phyloP scores from a whole-genome alignment of 2,888 invertebrate genomes.

The Napeogenes sylphis region DNA sequence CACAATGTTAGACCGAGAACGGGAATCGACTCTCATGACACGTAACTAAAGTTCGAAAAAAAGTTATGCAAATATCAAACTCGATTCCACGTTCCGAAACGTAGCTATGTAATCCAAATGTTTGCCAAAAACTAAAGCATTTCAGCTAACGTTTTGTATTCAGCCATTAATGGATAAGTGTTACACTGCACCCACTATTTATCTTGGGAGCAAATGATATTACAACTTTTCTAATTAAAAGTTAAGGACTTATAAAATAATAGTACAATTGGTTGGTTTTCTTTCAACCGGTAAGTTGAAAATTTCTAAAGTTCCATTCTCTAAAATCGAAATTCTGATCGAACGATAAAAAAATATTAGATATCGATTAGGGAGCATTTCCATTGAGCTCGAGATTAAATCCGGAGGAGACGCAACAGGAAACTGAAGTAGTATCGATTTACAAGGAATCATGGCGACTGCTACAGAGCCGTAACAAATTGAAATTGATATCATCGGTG shows the following conservation, averaged over 20 bases:
- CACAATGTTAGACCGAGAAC: conserved; percentile 55
- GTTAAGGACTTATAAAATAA: conserved; percentile 8
- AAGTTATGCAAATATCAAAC: conserved; percentile 27
- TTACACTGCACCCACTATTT: background rate
- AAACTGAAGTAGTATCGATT: conserved; percentile 73
- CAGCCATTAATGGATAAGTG: conserved; percentile 16
- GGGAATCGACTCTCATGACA: conserved; percentile 44
- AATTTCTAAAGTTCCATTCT: too few relatives aligned
- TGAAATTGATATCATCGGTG: conserved; percentile 77
- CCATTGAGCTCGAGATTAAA: conserved; percentile 68
- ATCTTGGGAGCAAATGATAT: background rate
- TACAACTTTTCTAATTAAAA: too few relatives aligned
- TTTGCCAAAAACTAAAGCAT: conserved; percentile 28
- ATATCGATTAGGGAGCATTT: conserved; percentile 45
- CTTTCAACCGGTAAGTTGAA: too few relatives aligned
- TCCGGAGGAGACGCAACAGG: conserved; percentile 68
- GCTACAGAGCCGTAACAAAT: conserved; percentile 73
- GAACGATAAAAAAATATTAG: conserved; percentile 21
- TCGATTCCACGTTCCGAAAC: conserved; percentile 23
- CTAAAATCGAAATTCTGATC: background rate
- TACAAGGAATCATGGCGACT: conserved; percentile 67
- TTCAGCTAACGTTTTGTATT: conserved; percentile 21
- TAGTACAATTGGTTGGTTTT: conserved; percentile 7
- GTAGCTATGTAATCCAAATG: conserved; percentile 27
- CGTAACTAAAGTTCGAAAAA: conserved; percentile 37